These are phyloP conservation scores for Ylistrum balloti DNA, from an alignment of 1,140 invertebrate genomes.

Conservation along the genomic window DNA sequence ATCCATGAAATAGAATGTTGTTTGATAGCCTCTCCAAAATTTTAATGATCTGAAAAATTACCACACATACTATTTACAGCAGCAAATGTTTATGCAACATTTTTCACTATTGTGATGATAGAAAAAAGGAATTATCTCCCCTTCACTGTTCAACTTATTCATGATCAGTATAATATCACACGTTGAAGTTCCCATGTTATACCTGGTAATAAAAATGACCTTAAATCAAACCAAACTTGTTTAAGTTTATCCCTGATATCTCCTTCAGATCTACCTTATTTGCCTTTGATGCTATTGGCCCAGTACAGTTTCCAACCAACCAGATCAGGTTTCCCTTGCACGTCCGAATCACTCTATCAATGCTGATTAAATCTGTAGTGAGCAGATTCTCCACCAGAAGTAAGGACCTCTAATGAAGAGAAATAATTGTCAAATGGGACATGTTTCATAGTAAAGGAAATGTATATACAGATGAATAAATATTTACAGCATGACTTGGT, in stretches of 20 bases:
- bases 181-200: too few relatives aligned
- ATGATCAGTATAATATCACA: neutral
- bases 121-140: neutral
- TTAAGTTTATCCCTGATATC: too few relatives aligned
- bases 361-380: slow-evolving; percentile 60
- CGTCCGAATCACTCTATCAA: slow-evolving; percentile 61
- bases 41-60: neutral
- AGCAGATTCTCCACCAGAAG: slow-evolving; percentile 67
- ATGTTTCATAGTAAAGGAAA: neutral
- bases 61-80: too few relatives aligned
- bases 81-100: too few relatives aligned
- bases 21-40: slow-evolving; percentile 21
- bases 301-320: neutral
- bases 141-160: neutral
- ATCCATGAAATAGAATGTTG: neutral
- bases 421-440: too few relatives aligned
- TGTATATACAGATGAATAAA: neutral
- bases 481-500: too few relatives aligned
- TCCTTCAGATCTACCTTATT: neutral
- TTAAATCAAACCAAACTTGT: too few relatives aligned
- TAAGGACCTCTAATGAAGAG: slow-evolving; percentile 65
- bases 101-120: too few relatives aligned
- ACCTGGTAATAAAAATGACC: too few relatives aligned
- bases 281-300: slow-evolving; percentile 4
- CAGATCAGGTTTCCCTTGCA: slow-evolving; percentile 62